Evolutionary conservation across 2,113 vertebrate species (phyloP).

Genomic region (Gobiocypris rarus): DNA sequence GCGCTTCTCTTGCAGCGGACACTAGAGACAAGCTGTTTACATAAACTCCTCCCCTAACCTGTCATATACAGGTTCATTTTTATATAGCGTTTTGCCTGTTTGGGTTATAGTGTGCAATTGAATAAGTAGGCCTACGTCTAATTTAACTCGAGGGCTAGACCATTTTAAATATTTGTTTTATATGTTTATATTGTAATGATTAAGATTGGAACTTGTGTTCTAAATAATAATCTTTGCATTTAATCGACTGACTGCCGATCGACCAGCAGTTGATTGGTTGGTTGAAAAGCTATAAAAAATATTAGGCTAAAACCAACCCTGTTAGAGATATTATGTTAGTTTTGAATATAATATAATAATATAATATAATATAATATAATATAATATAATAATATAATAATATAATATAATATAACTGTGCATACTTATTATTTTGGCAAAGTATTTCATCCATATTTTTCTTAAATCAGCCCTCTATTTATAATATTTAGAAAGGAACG

Average conservation of each 20-base stretch:
- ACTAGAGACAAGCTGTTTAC: not conserved
- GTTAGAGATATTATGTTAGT: not conserved
- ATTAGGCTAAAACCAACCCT: not conserved
- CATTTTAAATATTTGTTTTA: not conserved
- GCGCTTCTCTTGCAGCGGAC: not conserved
- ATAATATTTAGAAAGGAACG: not conserved
- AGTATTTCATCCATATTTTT: not conserved
- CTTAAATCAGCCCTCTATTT: not conserved
- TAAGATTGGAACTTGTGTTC: not conserved
- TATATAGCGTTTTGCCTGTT: not conserved
- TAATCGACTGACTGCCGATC: not conserved
- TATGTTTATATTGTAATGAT: not conserved
- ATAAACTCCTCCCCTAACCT: constrained; percentile 22
- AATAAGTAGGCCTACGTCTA: not conserved
- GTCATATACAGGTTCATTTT: not conserved
- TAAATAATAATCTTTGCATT: not conserved
- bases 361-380: not conserved
- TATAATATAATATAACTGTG: not conserved
- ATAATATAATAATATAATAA: not conserved
- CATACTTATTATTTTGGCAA: not conserved
- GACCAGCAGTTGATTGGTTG: not conserved
- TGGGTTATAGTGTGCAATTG: not conserved
- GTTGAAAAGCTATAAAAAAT: not conserved
- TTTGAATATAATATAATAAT: not conserved
- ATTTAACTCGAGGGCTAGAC: not conserved